Evolutionary conservation across 1,140 invertebrate genomes (phyloP).

Genomic region (Dendroctonus valens): DNA sequence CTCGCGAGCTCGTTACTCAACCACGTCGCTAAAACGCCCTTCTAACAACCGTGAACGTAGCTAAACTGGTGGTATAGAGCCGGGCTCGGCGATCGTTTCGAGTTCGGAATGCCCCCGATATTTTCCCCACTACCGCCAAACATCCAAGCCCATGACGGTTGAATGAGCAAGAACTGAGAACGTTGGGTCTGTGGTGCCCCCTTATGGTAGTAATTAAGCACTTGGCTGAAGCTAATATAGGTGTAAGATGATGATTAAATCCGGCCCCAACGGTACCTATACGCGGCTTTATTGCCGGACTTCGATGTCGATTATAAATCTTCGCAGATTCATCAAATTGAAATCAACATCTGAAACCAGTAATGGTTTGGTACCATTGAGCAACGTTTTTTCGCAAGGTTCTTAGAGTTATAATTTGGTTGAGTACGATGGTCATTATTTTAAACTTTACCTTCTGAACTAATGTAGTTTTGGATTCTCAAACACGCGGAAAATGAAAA

Average conservation of each 20-base stretch:
- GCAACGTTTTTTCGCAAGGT: too few relatives aligned
- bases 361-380: too few relatives aligned
- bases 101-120: slow-evolving; percentile 13
- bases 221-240: slow-evolving; percentile 6
- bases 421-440: too few relatives aligned
- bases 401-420: too few relatives aligned
- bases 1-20: background rate
- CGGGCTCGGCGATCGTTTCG: background rate
- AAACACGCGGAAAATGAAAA: too few relatives aligned
- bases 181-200: slow-evolving; percentile 7
- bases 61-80: slow-evolving; percentile 7
- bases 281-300: slow-evolving; percentile 3
- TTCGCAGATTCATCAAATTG: slow-evolving; percentile 1
- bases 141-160: slow-evolving; percentile 19
- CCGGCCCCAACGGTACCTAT: slow-evolving; percentile 7
- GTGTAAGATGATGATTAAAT: slow-evolving; percentile 10
- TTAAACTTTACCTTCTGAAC: too few relatives aligned
- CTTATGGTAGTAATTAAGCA: slow-evolving; percentile 26
- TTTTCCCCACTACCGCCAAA: slow-evolving; percentile 8
- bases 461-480: too few relatives aligned
- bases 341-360: background rate
- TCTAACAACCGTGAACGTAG: slow-evolving; percentile 3
- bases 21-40: slow-evolving; percentile 45
- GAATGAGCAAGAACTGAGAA: slow-evolving; percentile 34
- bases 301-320: slow-evolving; percentile 6